These are phyloP conservation scores for Harpalus rubripes DNA, from an alignment of 2,888 invertebrate species.

Conservation along the genomic window DNA sequence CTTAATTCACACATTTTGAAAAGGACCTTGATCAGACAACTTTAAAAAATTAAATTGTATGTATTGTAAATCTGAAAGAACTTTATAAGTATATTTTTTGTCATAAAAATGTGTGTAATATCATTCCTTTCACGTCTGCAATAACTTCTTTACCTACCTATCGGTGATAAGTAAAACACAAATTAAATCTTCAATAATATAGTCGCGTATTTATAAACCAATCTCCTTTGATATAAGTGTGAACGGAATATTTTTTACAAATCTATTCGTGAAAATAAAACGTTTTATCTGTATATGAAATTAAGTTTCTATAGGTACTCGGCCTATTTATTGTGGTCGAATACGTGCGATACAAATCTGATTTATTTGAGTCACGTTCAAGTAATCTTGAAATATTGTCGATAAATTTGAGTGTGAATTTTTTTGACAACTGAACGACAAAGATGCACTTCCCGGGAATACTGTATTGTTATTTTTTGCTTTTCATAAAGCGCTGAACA, in stretches of 20 bases:
- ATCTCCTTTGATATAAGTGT: not conserved
- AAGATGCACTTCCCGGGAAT: slow-evolving; percentile 16
- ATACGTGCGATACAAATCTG: slow-evolving; percentile 23
- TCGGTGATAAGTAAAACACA: not conserved
- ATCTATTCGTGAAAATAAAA: slow-evolving; percentile 21
- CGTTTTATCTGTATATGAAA: slow-evolving; percentile 33
- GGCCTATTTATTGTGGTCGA: slow-evolving; percentile 27
- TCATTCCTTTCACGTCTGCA: no score
- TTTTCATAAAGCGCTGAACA: not conserved
- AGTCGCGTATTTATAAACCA: slow-evolving; percentile 11
- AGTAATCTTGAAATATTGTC: slow-evolving; percentile 44
- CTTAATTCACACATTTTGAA: no score
- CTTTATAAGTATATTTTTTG: no score
- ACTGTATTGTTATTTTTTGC: slow-evolving; percentile 14
- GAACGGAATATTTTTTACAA: slow-evolving; percentile 13
- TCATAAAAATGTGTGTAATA: no score
- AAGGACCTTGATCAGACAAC: no score
- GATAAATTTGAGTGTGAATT: slow-evolving; percentile 39
- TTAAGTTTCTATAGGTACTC: slow-evolving; percentile 33
- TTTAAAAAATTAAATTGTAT: no score
- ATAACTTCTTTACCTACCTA: not conserved
- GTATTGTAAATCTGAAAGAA: no score
- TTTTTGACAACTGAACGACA: slow-evolving; percentile 22
- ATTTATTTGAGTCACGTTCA: slow-evolving; percentile 32
- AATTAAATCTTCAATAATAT: not conserved